Evolutionary conservation across 1,140 invertebrate species (phyloP).

Genomic region (Manduca sexta): DNA sequence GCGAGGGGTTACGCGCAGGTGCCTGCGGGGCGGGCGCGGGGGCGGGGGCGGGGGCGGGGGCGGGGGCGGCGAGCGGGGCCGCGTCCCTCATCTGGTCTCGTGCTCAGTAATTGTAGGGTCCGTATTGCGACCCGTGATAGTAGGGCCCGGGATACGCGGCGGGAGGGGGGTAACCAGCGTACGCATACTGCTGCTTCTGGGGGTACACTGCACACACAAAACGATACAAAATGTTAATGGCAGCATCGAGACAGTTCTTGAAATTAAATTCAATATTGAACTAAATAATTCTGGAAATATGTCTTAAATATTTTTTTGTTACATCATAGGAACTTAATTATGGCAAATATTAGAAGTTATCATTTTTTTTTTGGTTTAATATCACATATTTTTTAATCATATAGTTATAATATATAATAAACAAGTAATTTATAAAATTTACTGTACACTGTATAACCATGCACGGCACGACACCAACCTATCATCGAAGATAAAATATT

Average conservation of each 20-base stretch:
- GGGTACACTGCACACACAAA: conserved; percentile 84
- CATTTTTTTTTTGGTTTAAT: too few relatives aligned
- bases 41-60: too few relatives aligned
- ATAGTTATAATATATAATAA: too few relatives aligned
- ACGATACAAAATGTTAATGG: too few relatives aligned
- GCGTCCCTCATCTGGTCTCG: conserved; percentile 66
- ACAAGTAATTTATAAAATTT: not conserved
- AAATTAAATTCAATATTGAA: too few relatives aligned
- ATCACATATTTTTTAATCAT: too few relatives aligned
- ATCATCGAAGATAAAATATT: not conserved
- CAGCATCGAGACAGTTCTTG: too few relatives aligned
- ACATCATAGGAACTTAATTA: too few relatives aligned
- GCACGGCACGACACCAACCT: not conserved
- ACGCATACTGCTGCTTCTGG: conserved; percentile 94
- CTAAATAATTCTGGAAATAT: too few relatives aligned
- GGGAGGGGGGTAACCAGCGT: conserved; percentile 85
- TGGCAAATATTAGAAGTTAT: too few relatives aligned
- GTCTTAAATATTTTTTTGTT: too few relatives aligned
- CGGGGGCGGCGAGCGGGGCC: conserved; percentile 48
- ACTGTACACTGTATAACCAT: not conserved
- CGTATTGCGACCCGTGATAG: conserved; percentile 93
- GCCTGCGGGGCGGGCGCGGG: conserved; percentile 51
- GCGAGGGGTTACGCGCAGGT: conserved; percentile 53
- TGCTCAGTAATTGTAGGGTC: conserved; percentile 90
- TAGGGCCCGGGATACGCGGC: conserved; percentile 90